These are phyloP conservation scores for Bradypodion pumilum DNA, from an alignment of 2,797 vertebrate genomes.

Conservation along the genomic window DNA sequence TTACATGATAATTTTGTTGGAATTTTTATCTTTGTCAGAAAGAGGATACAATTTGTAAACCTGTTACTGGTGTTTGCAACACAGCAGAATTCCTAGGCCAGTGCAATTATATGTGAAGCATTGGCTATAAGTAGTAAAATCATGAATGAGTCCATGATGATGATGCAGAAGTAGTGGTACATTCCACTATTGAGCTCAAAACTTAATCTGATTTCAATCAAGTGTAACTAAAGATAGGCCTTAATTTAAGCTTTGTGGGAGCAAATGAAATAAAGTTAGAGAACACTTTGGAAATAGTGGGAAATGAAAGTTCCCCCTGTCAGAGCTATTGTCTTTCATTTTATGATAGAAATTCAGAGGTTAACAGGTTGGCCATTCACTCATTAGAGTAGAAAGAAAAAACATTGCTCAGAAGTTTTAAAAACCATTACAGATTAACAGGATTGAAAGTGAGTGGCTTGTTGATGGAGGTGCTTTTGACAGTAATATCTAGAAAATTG, in stretches of 20 bases:
- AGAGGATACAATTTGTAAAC: too few species aligned
- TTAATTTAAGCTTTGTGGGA: too few species aligned
- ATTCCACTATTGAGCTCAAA: slow-evolving; percentile 44
- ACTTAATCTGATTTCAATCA: slow-evolving; percentile 36
- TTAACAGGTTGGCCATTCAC: slow-evolving; percentile 53
- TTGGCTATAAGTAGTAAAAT: slow-evolving; percentile 23
- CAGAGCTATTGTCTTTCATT: slow-evolving; percentile 47
- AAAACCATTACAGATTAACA: slow-evolving; percentile 53
- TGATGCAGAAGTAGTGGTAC: slow-evolving; percentile 44
- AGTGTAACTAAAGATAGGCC: slow-evolving; percentile 55
- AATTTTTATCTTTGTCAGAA: too few species aligned
- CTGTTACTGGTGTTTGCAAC: background rate
- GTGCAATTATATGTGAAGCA: background rate
- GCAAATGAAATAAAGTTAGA: slow-evolving; percentile 44
- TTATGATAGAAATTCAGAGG: slow-evolving; percentile 38
- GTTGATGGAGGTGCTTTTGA: slow-evolving; percentile 26
- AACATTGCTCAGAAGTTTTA: slow-evolving; percentile 46
- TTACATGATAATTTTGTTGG: too few species aligned
- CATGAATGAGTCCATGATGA: slow-evolving; percentile 36
- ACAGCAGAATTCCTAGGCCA: background rate
- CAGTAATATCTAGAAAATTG: slow-evolving; percentile 15
- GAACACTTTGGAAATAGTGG: slow-evolving; percentile 29
- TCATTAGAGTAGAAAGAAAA: slow-evolving; percentile 30
- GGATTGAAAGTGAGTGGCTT: slow-evolving; percentile 36
- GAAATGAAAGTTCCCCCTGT: slow-evolving; percentile 48